Percentiles rank a stretch among this genome's conserved stretches.
Conservation (phyloP, 2,888 invertebrate genomes). For the Drosophila tanythrix region DNA sequence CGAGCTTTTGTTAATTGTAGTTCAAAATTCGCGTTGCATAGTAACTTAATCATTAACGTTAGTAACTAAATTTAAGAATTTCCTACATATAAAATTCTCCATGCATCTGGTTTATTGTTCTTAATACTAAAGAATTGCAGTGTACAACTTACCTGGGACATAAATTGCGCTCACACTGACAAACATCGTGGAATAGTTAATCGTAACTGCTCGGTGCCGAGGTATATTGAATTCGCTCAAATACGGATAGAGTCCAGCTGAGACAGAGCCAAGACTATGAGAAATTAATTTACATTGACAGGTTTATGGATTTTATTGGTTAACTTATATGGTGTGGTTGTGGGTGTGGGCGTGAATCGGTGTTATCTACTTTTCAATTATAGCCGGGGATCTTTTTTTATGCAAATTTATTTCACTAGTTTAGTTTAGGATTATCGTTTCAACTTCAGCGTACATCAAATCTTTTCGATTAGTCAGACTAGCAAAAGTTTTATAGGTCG, state of each 20-base stretch:
- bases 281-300: not conserved
- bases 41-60: not conserved
- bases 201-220: constrained; percentile 78
- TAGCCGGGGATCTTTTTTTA: not conserved
- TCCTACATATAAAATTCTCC: fast-evolving
- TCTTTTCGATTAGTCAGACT: too few species aligned
- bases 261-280: constrained; percentile 73
- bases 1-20: not conserved
- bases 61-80: not conserved
- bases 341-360: not conserved
- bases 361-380: not conserved
- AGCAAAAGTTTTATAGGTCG: too few species aligned
- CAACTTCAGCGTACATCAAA: not conserved
- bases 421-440: not conserved
- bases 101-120: not conserved
- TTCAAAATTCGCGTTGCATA: not conserved
- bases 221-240: constrained; percentile 79
- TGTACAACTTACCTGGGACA: constrained; percentile 72
- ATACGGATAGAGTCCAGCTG: constrained; percentile 78
- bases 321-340: not conserved
- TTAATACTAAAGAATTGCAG: not conserved
- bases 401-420: not conserved
- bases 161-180: constrained; percentile 81
- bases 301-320: not conserved
- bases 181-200: constrained; percentile 83